Base-by-base conservation (phyloP, 1,140 invertebrate species). In the Calephelis nemesis region DNA sequence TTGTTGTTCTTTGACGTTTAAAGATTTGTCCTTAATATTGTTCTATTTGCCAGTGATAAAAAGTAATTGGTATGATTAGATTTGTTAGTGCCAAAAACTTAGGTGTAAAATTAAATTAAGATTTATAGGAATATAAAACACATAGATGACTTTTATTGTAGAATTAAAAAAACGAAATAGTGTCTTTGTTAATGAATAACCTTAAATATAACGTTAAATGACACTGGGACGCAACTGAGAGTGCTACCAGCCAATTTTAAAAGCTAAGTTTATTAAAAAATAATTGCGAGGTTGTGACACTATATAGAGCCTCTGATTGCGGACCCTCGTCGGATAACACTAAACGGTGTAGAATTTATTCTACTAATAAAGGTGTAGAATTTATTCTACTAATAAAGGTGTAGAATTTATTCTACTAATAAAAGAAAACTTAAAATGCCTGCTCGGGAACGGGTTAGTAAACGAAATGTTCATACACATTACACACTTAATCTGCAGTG, bases 21-120 rank as follows among this genome's bases (percentile, higher is more conserved):
- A 58, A 66, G 52, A 52, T 19, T 45, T 49, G 40, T 45, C 50
- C 65, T 66, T 52, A 50, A 63, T 58, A 52, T 67, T 50, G 54
- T 72, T 68, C 15, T 62, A 52, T 67, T 72, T 42, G 48, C 65
- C 64, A 70, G 42, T 49, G 70, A 68, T 70, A 66, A 70, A 70
- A 60, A 68, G 47, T 73, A 75, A 85, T 84, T 74, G 70, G 75
- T 81, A 81, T 76, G 77, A 87, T 85, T 90, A 88, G 82, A 85
- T 90, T 87, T 87, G 75, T 89, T 89, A 89, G 88, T 91, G 88
- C 88, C 88, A 91, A 91, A 88, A 78, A 69, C 74, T 87, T 87
- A 80, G 73, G 74, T 84, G 82, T 85, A 84, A 87, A 87, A 82
- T 83, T 74, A 68, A 81, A 74, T 87, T 88, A 89, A 84, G 82